Evolutionary conservation across 2,797 vertebrate genomes (phyloP).

Genomic region (Apogon talboti): DNA sequence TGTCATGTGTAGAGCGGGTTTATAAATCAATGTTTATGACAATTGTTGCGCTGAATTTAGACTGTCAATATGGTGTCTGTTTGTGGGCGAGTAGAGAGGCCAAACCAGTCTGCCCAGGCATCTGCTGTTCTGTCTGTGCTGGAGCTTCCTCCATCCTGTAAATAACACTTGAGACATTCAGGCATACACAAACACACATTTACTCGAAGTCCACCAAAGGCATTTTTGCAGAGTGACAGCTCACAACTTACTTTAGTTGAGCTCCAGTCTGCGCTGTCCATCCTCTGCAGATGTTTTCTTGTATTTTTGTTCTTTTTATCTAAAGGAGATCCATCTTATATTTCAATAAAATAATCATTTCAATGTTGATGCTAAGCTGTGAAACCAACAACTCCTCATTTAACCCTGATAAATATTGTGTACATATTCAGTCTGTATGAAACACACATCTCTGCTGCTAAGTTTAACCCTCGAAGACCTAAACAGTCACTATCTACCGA

Average conservation of each 20-base stretch:
- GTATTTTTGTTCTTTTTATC: neutral
- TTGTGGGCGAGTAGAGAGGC: slow-evolving; percentile 49
- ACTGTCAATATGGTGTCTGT: slow-evolving; percentile 55
- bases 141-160: slow-evolving; percentile 27
- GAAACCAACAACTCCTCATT: slow-evolving; percentile 9
- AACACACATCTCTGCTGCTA: neutral
- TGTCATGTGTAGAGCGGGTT: slow-evolving; percentile 17
- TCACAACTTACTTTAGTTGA: slow-evolving; percentile 7
- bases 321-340: neutral
- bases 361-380: neutral
- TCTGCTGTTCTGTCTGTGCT: slow-evolving; percentile 56
- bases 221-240: neutral
- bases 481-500: too few relatives aligned
- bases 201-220: slow-evolving; percentile 2
- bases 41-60: slow-evolving; percentile 36
- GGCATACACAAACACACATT: slow-evolving; percentile 21
- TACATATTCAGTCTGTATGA: slow-evolving; percentile 18
- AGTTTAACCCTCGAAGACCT: neutral
- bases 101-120: slow-evolving; percentile 40
- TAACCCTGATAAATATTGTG: slow-evolving; percentile 15
- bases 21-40: slow-evolving; percentile 48
- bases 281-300: neutral
- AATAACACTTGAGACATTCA: slow-evolving; percentile 39
- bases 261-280: neutral
- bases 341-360: slow-evolving; percentile 18